phyloP scores from a whole-genome alignment of 2,797 vertebrate genomes.

The Gymnoscopelus microlampas region DNA sequence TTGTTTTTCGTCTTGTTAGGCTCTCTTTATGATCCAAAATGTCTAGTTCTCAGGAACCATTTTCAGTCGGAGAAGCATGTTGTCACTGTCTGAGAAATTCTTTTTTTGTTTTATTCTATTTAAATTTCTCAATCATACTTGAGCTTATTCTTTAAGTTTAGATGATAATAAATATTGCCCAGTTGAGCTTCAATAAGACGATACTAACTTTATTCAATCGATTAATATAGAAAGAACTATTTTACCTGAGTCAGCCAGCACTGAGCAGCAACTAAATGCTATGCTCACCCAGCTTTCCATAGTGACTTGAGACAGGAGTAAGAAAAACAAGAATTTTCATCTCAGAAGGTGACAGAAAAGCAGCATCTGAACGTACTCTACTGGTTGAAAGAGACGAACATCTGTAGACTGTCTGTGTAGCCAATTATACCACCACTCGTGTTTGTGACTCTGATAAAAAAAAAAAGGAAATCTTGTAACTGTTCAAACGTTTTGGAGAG shows the following conservation, averaged over 20 bases:
- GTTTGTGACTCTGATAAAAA: conserved; percentile 66
- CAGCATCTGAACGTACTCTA: conserved; percentile 67
- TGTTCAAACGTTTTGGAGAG: conserved; percentile 67
- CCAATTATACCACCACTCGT: conserved; percentile 67
- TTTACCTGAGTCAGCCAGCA: too few relatives aligned
- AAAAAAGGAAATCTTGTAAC: conserved; percentile 53
- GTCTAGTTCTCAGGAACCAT: too few relatives aligned
- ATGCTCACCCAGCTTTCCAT: conserved; percentile 2
- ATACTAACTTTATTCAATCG: too few relatives aligned
- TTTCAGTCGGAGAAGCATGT: too few relatives aligned
- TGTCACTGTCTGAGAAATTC: too few relatives aligned
- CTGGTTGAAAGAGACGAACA: conserved; percentile 68
- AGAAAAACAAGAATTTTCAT: conserved; percentile 14
- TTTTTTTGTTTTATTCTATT: too few relatives aligned
- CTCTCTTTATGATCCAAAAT: background rate
- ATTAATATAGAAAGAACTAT: too few relatives aligned
- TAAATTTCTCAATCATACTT: too few relatives aligned
- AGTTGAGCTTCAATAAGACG: too few relatives aligned
- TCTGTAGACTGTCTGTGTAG: conserved; percentile 69
- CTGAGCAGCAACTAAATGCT: background rate
- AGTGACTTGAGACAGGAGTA: conserved; percentile 19
- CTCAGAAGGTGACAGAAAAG: conserved; percentile 62
- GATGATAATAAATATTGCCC: too few relatives aligned
- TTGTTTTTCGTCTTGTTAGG: background rate
- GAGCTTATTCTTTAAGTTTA: too few relatives aligned